Evolutionary conservation across 2,113 vertebrate species (phyloP).

Genomic region (Tachysurus vachellii): DNA sequence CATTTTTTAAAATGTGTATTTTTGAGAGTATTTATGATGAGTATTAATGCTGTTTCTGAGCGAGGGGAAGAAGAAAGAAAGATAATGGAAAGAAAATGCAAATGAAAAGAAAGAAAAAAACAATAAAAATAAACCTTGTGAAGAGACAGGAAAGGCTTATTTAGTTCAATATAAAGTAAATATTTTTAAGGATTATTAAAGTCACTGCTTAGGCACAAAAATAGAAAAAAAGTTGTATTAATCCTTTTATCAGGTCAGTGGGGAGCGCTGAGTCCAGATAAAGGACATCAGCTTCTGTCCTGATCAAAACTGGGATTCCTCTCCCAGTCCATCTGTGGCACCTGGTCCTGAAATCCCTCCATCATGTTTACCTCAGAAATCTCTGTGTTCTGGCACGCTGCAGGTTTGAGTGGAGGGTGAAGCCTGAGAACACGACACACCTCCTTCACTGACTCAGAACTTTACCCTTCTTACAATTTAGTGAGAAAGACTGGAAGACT

Average conservation of each 20-base stretch:
- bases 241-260: neutral
- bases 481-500: neutral
- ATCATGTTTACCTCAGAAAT: neutral
- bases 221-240: neutral
- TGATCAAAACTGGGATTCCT: neutral
- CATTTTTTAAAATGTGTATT: too few species aligned
- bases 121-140: neutral
- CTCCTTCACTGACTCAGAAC: neutral
- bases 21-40: neutral
- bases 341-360: constrained; percentile 15
- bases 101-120: neutral
- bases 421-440: too few species aligned
- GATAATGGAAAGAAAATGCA: too few species aligned
- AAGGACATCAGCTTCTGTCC: neutral
- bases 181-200: neutral
- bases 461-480: neutral
- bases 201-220: neutral
- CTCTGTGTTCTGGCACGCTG: neutral
- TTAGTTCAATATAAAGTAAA: neutral
- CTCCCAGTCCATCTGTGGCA: neutral
- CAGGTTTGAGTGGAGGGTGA: neutral
- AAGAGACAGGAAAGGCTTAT: neutral
- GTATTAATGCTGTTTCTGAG: neutral
- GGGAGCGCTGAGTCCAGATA: neutral
- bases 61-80: neutral